Evolutionary conservation across 1,140 invertebrate genomes (phyloP).

Genomic region (Drosophila sproati): DNA sequence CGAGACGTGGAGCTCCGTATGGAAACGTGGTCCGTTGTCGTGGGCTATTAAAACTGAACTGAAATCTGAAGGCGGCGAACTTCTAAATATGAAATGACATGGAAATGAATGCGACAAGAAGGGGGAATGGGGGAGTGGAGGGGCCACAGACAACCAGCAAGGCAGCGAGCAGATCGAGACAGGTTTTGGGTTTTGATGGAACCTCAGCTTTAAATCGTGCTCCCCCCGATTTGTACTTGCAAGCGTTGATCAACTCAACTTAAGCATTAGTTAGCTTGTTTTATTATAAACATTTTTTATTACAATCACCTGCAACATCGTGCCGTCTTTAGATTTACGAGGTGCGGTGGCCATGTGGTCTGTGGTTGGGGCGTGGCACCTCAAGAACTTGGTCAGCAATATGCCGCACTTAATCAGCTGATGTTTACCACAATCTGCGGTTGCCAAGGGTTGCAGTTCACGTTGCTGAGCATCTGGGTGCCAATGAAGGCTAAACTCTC

Average conservation of each 20-base stretch:
- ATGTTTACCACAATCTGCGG: slow-evolving; percentile 32
- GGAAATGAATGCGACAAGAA: slow-evolving; percentile 64
- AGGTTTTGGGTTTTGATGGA: slow-evolving; percentile 49
- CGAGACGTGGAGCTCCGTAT: neutral
- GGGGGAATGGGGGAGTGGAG: neutral
- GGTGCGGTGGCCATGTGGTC: neutral
- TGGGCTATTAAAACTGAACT: slow-evolving; percentile 76
- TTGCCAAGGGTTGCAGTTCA: slow-evolving; percentile 16
- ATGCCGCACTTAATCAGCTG: slow-evolving; percentile 1
- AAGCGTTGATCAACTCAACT: neutral
- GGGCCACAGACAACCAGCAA: no score
- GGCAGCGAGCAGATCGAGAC: slow-evolving; percentile 31
- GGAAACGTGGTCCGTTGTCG: slow-evolving; percentile 50
- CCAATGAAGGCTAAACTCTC: neutral
- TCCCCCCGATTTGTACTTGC: slow-evolving; percentile 20
- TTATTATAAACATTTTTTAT: slow-evolving; percentile 12
- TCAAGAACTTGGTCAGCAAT: slow-evolving; percentile 12
- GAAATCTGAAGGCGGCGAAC: slow-evolving; percentile 50
- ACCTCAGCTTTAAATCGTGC: neutral
- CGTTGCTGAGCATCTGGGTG: neutral
- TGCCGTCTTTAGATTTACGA: slow-evolving; percentile 10
- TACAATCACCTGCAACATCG: slow-evolving; percentile 12
- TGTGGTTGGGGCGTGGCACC: slow-evolving; percentile 11
- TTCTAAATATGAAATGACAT: slow-evolving; percentile 79
- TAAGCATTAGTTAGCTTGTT: neutral